Evolutionary conservation across 2,113 vertebrate genomes (phyloP), one percentile per base, ranked within the genome.

Genomic region (Talpa occidentalis): DNA sequence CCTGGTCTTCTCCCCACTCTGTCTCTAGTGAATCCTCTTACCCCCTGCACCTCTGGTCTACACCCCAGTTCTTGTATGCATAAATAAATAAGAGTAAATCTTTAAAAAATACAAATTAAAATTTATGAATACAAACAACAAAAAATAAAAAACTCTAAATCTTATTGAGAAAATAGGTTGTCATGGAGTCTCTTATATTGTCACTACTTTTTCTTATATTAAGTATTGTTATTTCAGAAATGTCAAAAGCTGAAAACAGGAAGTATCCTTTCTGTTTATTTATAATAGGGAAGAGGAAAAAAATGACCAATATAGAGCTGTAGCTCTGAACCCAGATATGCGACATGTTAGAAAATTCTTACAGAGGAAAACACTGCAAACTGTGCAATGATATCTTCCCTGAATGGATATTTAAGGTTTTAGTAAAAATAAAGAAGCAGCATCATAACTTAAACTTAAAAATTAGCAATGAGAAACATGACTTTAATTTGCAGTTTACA

Each of bases 401-500:
- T 54, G 80, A 87, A 1, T n/a, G 19, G 21, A 44, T 11, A 76
- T 60, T 80, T 76, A 80, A 74, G 10, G 10, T 87, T 90, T 93
- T 22, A 66, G 35, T 77, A 87, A 93, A 95, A 90, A 87, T 59
- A 88, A 74, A 88, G 42, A 88, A 16, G 19, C 87, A 62, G 8
- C 6, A 60, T 62, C 15, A 78, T 66, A 80, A 92, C 76, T 96
- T 82, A 91, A 94, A 69, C 7, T 87, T 88, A 62, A 76, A 64
- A 91, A 91, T 69, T 73, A 84, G n/a, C 22, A 78, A 47, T 66
- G 62, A 78, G 40, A n/a, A 64, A 88, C 10, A 62, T 44, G 30
- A 81, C 35, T 93, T 90, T 74, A 90, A 80, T 72, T 81, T 88
- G 44, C 64, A 11, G 2, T 72, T 93, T 77, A 77, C 37, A 78